Conservation (phyloP, 2,797 vertebrate species). For the Darevskia nairensis region DNA sequence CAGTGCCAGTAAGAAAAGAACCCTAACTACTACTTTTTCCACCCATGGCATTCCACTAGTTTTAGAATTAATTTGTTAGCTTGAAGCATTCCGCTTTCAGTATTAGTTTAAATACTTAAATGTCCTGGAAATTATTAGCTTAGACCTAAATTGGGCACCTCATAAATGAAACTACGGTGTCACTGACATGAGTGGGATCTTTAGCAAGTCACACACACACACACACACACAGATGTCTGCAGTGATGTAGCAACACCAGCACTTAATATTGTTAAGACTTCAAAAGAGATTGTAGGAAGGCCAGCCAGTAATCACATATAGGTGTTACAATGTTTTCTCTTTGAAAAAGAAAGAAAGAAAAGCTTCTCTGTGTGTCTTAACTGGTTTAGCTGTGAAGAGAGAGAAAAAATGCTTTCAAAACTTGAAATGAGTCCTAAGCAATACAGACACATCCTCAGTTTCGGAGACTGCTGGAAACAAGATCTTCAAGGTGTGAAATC, state of each 20-base stretch:
- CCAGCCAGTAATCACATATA: not conserved
- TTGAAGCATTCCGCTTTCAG: conserved; percentile 1
- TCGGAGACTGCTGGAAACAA: conserved; percentile 7
- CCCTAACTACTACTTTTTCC: not conserved
- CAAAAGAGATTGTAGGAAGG: not conserved
- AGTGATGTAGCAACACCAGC: not conserved
- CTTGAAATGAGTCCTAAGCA: conserved; percentile 5
- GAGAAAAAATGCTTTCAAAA: not conserved
- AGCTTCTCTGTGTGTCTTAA: not conserved
- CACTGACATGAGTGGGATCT: not conserved
- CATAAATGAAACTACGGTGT: not conserved
- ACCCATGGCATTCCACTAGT: not conserved
- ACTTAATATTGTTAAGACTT: not conserved
- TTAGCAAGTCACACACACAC: not conserved
- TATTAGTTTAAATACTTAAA: conserved; percentile 1
- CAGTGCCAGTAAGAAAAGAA: not conserved
- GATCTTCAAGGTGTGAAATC: not conserved
- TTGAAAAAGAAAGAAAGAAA: not conserved
- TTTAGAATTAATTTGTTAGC: not conserved
- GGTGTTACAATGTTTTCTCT: not conserved
- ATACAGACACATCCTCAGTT: not conserved
- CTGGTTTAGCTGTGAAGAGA: not conserved
- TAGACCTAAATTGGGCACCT: not conserved
- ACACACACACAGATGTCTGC: not conserved
- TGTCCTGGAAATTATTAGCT: not conserved